Base-by-base conservation (phyloP, 2,113 vertebrate species). In the Phoxinus phoxinus region DNA sequence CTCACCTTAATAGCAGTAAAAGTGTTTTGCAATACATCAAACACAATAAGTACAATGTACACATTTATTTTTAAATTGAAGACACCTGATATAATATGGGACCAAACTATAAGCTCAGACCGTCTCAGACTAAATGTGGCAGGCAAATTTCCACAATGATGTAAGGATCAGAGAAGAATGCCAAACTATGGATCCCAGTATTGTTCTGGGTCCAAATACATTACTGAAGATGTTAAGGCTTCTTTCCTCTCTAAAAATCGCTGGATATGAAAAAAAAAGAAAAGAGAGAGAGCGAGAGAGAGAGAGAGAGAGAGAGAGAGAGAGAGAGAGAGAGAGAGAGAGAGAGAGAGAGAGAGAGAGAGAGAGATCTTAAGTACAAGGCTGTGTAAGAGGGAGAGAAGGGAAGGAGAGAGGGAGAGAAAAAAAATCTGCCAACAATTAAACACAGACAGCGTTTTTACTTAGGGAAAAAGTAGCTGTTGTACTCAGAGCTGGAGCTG, bases 391-490 rank as follows among this genome's bases (percentile, higher is more conserved):
- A 69, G 25, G 48, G 59, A 73, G 37, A 72, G 79, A 74, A 71
- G 63, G 67, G 21, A 41, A 10, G 8, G 41, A 9, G 41, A 41
- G 41, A 9, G 41, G 2, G 41, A 41, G 41, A 41, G 21, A 89
- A 91, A 88, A 89, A 85, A 90, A 92, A 91, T 93, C 94, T 95
- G 93, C 93, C 91, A 93, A 91, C 91, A 92, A 94, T 94, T 95
- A 94, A 93, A 94, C 88, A 89, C 88, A 93, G 92, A 91, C 92
- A 87, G 19, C 86, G 81, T 92, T 93, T 93, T 91, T 93, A 92
- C 89, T 94, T 88, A 86, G 86, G 88, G 88, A 90, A 90, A 89
- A 91, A 92, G 89, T 93, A 92, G 91, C 91, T 92, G 89, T 92
- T 92, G 90, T 93, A 91, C 90, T 90, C 84, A 85, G 87, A 88